These are phyloP conservation scores for Meloidogyne exigua DNA, from an alignment of 1,140 invertebrate species.

Conservation along the genomic window DNA sequence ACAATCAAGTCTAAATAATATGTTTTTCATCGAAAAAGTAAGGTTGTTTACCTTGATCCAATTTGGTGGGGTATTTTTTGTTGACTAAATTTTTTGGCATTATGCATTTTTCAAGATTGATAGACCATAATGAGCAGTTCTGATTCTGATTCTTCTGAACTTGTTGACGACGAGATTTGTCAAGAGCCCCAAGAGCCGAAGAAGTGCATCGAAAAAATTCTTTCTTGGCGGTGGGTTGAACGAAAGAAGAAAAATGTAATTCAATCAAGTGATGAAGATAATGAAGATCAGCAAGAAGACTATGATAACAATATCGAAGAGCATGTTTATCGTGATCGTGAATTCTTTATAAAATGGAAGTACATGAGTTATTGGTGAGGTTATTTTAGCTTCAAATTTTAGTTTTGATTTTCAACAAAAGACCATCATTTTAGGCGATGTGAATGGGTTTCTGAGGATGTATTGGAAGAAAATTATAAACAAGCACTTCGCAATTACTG, in stretches of 20 bases:
- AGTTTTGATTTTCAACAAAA: not conserved
- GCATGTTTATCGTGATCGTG: conserved; percentile 70
- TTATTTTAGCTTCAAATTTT: not conserved
- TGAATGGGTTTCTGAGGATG: conserved; percentile 88
- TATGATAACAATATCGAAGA: conserved; percentile 36
- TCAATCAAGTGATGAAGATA: conserved; percentile 47
- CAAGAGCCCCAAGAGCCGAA: conserved; percentile 73
- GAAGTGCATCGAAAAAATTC: conserved; percentile 85
- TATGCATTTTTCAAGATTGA: not conserved
- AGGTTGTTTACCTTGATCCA: not conserved
- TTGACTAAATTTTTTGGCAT: not conserved
- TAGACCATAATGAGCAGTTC: not conserved
- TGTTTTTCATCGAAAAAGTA: not conserved
- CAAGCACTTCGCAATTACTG: conserved; percentile 88
- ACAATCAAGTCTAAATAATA: not conserved
- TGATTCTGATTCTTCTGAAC: not conserved
- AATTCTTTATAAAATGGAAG: conserved; percentile 96
- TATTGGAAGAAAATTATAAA: conserved; percentile 93
- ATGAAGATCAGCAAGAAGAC: conserved; percentile 68
- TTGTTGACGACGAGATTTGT: not conserved
- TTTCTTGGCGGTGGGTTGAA: conserved; percentile 81
- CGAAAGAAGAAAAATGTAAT: conserved; percentile 49
- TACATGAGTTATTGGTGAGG: conserved; percentile 86
- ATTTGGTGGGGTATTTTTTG: not conserved
- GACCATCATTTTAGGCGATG: conserved; percentile 71